Percentiles rank a stretch among this genome's conserved stretches.
phyloP scores from a whole-genome alignment of 2,888 invertebrate genomes.

The Drosophila demipolita region DNA sequence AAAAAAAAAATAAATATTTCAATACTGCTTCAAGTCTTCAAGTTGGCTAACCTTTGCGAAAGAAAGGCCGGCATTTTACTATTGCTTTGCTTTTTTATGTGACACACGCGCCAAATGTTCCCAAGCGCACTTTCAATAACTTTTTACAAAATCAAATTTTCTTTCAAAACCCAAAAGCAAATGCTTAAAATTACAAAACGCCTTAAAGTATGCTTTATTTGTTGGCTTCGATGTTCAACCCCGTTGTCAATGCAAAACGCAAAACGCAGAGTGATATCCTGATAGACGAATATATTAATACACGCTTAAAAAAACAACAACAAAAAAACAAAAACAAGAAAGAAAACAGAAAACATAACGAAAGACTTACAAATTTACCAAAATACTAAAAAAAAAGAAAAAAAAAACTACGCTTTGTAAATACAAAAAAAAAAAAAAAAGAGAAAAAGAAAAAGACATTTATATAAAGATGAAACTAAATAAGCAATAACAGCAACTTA shows the following conservation, averaged over 20 bases:
- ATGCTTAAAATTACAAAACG: conserved; percentile 64
- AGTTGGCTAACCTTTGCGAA: conserved; percentile 21
- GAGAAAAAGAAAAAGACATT: conserved; percentile 35
- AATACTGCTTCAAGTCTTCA: conserved; percentile 46
- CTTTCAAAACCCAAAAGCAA: conserved; percentile 23
- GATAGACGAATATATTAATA: conserved; percentile 84
- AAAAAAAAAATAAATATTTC: background rate
- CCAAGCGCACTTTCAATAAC: conserved; percentile 62
- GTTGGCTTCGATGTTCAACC: conserved; percentile 71
- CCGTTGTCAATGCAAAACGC: conserved; percentile 53
- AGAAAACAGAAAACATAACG: conserved; percentile 23
- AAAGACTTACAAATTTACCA: conserved; percentile 26
- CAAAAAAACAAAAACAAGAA: conserved; percentile 9
- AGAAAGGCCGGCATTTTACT: conserved; percentile 46
- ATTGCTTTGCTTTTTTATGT: conserved; percentile 70
- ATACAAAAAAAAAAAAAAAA: conserved; percentile 57
- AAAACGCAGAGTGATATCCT: conserved; percentile 81
- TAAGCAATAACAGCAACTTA: conserved; percentile 39
- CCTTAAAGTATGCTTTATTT: conserved; percentile 66
- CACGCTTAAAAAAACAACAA: conserved; percentile 60
- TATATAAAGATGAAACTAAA: conserved; percentile 40
- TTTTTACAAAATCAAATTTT: conserved; percentile 16
- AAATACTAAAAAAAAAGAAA: conserved; percentile 27
- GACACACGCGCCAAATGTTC: conserved; percentile 64
- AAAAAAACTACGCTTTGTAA: conserved; percentile 71